Conservation (phyloP, 2,113 vertebrate species). For the Chitala chitala region DNA sequence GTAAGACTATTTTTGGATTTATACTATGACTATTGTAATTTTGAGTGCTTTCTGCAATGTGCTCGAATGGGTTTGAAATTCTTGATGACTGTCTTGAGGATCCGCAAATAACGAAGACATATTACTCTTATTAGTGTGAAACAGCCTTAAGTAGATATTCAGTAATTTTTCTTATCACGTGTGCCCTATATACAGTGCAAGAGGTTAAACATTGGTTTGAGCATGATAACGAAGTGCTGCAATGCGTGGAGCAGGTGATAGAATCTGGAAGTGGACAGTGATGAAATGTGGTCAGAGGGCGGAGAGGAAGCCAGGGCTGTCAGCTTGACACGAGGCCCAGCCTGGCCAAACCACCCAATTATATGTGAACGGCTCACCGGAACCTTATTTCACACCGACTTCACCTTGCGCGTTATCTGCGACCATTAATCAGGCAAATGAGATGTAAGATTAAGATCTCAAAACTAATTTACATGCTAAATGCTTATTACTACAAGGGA, state of each 20-base stretch:
- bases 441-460: constrained; percentile 25
- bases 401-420: constrained; percentile 39
- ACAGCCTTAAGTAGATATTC: no score
- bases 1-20: neutral
- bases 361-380: constrained; percentile 47
- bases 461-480: constrained; percentile 25
- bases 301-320: neutral
- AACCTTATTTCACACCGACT: constrained; percentile 60
- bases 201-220: neutral
- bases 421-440: constrained; percentile 42
- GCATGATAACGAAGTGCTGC: neutral
- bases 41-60: neutral
- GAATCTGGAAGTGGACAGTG: neutral
- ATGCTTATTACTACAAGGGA: constrained; percentile 18
- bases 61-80: neutral
- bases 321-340: constrained; percentile 17
- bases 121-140: no score
- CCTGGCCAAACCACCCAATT: constrained; percentile 47
- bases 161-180: neutral
- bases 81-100: neutral
- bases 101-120: no score
- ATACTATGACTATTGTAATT: neutral
- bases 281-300: constrained; percentile 9
- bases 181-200: neutral
- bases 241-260: no score